These are phyloP conservation scores for Zaprionus tsacasi DNA, from an alignment of 1,140 invertebrate genomes.

Conservation along the genomic window DNA sequence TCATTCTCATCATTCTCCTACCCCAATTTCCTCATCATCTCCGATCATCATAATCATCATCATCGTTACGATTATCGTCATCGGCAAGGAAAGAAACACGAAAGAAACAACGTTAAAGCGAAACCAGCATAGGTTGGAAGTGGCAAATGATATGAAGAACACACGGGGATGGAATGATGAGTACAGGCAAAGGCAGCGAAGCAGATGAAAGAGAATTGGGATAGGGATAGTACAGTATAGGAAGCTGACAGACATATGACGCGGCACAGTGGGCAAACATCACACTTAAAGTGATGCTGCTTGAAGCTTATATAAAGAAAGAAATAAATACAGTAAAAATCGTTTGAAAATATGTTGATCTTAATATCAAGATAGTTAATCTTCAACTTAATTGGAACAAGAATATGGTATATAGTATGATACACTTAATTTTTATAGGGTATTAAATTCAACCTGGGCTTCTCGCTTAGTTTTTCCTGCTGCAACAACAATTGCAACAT, in stretches of 20 bases:
- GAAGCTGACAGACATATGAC: neutral
- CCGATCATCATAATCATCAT: conserved; percentile 20
- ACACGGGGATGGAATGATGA: conserved; percentile 33
- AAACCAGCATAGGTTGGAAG: conserved; percentile 14
- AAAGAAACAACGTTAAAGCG: conserved; percentile 29
- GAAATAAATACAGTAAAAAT: too few relatives aligned
- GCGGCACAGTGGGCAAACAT: neutral
- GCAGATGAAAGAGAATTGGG: conserved; percentile 26
- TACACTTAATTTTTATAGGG: too few relatives aligned
- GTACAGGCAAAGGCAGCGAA: neutral
- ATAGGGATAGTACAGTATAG: conserved; percentile 6
- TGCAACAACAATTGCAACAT: neutral
- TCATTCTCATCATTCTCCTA: conserved; percentile 19
- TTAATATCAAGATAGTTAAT: too few relatives aligned
- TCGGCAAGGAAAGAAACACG: conserved; percentile 26
- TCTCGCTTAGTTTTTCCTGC: too few relatives aligned
- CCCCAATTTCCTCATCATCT: conserved; percentile 7
- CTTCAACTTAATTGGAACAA: too few relatives aligned
- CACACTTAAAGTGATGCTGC: neutral
- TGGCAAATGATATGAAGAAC: conserved; percentile 36
- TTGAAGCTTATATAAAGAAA: too few relatives aligned
- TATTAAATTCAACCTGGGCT: too few relatives aligned
- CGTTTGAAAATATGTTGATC: too few relatives aligned
- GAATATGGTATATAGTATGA: too few relatives aligned
- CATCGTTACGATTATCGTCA: conserved; percentile 15